Conservation (phyloP, 1,140 invertebrate species). For the Chelonus insularis region DNA sequence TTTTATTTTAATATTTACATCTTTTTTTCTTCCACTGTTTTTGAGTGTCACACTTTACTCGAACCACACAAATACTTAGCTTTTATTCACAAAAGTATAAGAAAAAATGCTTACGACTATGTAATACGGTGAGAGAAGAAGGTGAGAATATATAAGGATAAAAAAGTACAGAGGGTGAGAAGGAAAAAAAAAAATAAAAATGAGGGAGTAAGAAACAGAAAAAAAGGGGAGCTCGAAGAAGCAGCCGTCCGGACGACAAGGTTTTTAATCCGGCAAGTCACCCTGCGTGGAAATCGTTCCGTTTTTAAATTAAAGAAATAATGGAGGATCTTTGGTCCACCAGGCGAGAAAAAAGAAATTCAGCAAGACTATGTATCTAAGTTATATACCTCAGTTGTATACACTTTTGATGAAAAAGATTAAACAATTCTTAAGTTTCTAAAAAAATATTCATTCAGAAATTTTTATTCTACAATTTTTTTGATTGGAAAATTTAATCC, state of each 20-base stretch:
- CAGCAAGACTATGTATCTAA: too few species aligned
- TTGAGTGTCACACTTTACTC: background rate
- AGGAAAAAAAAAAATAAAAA: background rate
- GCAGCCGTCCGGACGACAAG: slow-evolving; percentile 31
- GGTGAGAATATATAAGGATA: background rate
- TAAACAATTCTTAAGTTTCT: too few species aligned
- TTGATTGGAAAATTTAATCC: too few species aligned
- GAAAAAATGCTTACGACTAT: slow-evolving; percentile 16
- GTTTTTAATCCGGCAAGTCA: slow-evolving; percentile 50
- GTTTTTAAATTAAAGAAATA: slow-evolving; percentile 56
- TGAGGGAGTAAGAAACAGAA: slow-evolving; percentile 2
- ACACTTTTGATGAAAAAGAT: too few species aligned
- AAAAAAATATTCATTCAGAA: too few species aligned
- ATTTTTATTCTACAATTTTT: too few species aligned
- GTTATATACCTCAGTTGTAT: too few species aligned
- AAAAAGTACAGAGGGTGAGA: slow-evolving; percentile 1
- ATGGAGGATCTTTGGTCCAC: slow-evolving; percentile 39
- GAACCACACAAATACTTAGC: background rate
- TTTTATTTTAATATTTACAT: too few species aligned
- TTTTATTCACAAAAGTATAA: background rate
- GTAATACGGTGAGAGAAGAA: slow-evolving; percentile 14
- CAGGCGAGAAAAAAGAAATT: slow-evolving; percentile 21
- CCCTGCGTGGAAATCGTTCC: slow-evolving; percentile 46
- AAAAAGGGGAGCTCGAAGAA: slow-evolving; percentile 11
- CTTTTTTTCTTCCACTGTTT: too few species aligned